These are phyloP conservation scores for Hyles vespertilio DNA, from an alignment of 1,140 invertebrate species.

Conservation along the genomic window DNA sequence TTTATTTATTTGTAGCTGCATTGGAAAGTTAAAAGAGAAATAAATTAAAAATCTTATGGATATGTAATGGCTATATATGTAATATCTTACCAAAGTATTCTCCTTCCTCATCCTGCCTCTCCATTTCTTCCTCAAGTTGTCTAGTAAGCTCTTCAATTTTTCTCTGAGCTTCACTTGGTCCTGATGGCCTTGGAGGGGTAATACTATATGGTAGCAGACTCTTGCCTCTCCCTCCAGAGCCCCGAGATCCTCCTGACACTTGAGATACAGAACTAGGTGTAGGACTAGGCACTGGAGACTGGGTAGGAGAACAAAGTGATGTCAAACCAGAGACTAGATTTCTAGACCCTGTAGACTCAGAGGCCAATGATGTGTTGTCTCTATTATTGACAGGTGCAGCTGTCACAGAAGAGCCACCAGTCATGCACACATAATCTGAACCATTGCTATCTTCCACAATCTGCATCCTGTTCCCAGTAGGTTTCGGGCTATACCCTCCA, in stretches of 20 bases:
- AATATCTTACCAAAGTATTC: slow-evolving; percentile 94
- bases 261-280: slow-evolving; percentile 74
- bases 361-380: slow-evolving; percentile 53
- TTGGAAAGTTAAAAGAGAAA: not conserved
- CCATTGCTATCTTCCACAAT: slow-evolving; percentile 79
- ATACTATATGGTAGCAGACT: slow-evolving; percentile 91
- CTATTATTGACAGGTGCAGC: slow-evolving; percentile 43
- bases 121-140: slow-evolving; percentile 95
- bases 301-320: slow-evolving; percentile 58
- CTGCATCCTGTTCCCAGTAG: slow-evolving; percentile 54
- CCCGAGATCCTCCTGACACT: slow-evolving; percentile 64
- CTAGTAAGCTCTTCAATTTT: slow-evolving; percentile 94
- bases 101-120: slow-evolving; percentile 93
- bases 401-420: slow-evolving; percentile 74
- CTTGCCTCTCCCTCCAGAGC: slow-evolving; percentile 79
- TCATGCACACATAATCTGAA: slow-evolving; percentile 85
- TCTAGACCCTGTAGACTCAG: slow-evolving; percentile 51
- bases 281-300: slow-evolving; percentile 69
- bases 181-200: slow-evolving; percentile 88
- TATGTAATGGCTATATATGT: slow-evolving; percentile 12
- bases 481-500: slow-evolving; percentile 46
- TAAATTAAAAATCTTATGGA: not conserved
- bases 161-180: slow-evolving; percentile 91
- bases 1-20: not conserved
- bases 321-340: slow-evolving; percentile 59